Percentiles rank a stretch among this genome's conserved stretches.
phyloP scores from a whole-genome alignment of 37 sponge, comb jelly and placozoan genomes.

The Spongilla lacustris region DNA sequence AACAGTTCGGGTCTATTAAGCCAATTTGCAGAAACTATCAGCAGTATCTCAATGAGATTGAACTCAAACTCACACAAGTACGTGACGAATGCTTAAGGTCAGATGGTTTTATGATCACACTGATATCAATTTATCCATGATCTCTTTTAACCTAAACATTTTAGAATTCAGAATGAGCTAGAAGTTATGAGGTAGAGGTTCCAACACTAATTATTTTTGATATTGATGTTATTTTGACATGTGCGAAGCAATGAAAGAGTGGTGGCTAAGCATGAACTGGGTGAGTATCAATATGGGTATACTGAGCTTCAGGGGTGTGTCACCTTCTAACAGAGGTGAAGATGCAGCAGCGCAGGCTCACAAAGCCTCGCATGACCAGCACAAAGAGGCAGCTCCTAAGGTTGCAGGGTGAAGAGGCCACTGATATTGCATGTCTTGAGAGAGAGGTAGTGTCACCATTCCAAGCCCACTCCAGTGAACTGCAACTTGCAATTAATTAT shows the following conservation, averaged over 20 bases:
- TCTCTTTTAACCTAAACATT: no score
- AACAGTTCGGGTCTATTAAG: no score
- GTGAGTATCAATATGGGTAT: not conserved
- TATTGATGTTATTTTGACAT: not conserved
- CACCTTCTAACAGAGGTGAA: not conserved
- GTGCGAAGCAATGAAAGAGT: not conserved
- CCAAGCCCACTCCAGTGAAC: not conserved
- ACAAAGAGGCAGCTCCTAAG: not conserved
- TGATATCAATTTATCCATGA: no score
- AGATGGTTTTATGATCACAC: no score
- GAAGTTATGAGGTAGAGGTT: slow-evolving; percentile 14
- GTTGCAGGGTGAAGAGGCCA: slow-evolving; percentile 11
- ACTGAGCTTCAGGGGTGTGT: not conserved
- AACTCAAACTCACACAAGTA: slow-evolving; percentile 5
- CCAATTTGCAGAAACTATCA: slow-evolving; percentile 15
- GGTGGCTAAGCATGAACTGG: not conserved
- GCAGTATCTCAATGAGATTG: slow-evolving; percentile 6
- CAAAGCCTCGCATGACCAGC: slow-evolving; percentile 15
- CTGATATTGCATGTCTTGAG: slow-evolving; percentile 1
- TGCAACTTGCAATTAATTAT: not conserved
- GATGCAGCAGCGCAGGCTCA: not conserved
- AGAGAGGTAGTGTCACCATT: not conserved
- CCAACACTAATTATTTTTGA: not conserved
- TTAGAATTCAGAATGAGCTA: slow-evolving; percentile 3
- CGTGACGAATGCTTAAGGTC: no score